Percentiles rank a stretch among this genome's conserved stretches.
Conservation (phyloP, 2,888 invertebrate genomes). For the Tetanocera ferruginea region DNA sequence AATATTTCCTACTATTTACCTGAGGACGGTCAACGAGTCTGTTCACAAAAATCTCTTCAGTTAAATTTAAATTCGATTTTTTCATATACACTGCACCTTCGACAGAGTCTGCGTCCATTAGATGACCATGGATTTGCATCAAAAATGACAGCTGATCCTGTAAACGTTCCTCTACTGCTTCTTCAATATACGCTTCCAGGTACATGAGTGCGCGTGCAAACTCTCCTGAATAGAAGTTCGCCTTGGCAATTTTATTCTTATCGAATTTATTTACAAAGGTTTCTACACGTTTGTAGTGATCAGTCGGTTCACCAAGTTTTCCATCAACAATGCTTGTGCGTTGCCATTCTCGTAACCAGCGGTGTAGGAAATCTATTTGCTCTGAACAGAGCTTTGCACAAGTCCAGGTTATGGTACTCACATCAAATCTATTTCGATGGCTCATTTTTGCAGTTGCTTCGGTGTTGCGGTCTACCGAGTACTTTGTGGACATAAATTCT, state of each 20-base stretch:
- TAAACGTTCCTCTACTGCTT: conserved; percentile 71
- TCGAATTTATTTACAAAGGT: conserved; percentile 72
- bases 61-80: conserved; percentile 81
- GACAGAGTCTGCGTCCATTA: conserved; percentile 93
- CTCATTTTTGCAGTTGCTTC: neutral
- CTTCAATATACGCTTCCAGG: conserved; percentile 79
- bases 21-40: conserved; percentile 86
- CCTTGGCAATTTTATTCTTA: conserved; percentile 78
- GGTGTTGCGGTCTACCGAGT: conserved; percentile 47
- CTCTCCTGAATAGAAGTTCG: conserved; percentile 82
- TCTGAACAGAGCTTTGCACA: conserved; percentile 80
- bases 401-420: conserved; percentile 60
- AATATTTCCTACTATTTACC: conserved; percentile 36
- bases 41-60: conserved; percentile 87
- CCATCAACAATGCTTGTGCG: conserved; percentile 54
- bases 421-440: conserved; percentile 40
- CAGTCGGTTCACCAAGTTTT: conserved; percentile 64
- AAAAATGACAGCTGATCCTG: conserved; percentile 76
- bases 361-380: conserved; percentile 81
- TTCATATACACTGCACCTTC: conserved; percentile 84
- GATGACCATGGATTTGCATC: conserved; percentile 85
- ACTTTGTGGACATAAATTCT: conserved; percentile 59
- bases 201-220: conserved; percentile 82
- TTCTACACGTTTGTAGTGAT: conserved; percentile 58
- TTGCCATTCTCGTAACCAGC: conserved; percentile 78